Evolutionary conservation across 1,140 invertebrate genomes (phyloP).

Genomic region (Sinonovacula constricta): DNA sequence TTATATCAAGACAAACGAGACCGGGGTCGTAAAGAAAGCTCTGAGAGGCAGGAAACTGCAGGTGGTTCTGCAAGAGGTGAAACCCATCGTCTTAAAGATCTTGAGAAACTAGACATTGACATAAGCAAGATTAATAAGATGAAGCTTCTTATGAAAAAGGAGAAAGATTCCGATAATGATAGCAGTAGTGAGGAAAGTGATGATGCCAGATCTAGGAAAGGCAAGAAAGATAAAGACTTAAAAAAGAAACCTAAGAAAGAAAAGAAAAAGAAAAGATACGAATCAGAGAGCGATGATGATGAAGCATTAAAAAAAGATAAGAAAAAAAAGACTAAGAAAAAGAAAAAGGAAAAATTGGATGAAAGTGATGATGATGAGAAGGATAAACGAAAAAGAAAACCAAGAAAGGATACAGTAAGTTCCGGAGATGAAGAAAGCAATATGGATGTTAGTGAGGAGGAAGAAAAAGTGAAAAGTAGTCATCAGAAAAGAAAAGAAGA

Average conservation of each 20-base stretch:
- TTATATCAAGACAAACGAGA: neutral
- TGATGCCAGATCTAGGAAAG: slow-evolving; percentile 33
- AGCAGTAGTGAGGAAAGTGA: slow-evolving; percentile 36
- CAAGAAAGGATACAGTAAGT: slow-evolving; percentile 1
- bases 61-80: neutral
- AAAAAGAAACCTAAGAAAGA: slow-evolving; percentile 45
- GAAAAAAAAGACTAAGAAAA: slow-evolving; percentile 44
- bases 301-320: neutral
- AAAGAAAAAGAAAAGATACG: slow-evolving; percentile 18
- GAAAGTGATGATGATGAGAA: slow-evolving; percentile 40
- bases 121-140: slow-evolving; percentile 48
- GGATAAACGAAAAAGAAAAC: slow-evolving; percentile 19
- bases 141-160: slow-evolving; percentile 36
- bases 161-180: slow-evolving; percentile 21
- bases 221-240: slow-evolving; percentile 28
- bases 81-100: neutral
- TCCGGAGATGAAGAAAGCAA: slow-evolving; percentile 3
- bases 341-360: slow-evolving; percentile 20
- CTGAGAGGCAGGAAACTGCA: neutral
- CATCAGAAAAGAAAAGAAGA: slow-evolving; percentile 45
- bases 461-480: slow-evolving; percentile 41
- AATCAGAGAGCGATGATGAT: slow-evolving; percentile 38
- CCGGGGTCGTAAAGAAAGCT: neutral
- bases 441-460: slow-evolving; percentile 12
- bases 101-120: slow-evolving; percentile 42